phyloP scores from a whole-genome alignment of 2,888 invertebrate genomes.

The Dusona sp. region DNA sequence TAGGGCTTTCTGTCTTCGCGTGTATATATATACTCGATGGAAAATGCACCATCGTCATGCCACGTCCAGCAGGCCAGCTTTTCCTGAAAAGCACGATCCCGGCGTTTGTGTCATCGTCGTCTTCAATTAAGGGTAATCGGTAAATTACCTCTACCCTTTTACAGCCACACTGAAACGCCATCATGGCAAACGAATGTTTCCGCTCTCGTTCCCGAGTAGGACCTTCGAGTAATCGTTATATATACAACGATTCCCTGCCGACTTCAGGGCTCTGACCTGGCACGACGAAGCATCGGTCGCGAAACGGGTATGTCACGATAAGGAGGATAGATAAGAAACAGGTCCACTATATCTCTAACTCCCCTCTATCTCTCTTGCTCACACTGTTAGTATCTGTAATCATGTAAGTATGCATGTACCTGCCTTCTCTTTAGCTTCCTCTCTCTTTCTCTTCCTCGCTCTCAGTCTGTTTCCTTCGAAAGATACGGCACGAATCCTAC shows the following conservation, averaged over 20 bases:
- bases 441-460: neutral
- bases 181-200: slow-evolving; percentile 29
- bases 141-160: slow-evolving; percentile 77
- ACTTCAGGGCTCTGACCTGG: slow-evolving; percentile 1
- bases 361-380: slow-evolving; percentile 11
- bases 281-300: slow-evolving; percentile 11
- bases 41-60: slow-evolving; percentile 13
- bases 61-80: slow-evolving; percentile 53
- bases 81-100: slow-evolving; percentile 71
- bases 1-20: neutral
- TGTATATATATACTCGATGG: neutral
- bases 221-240: slow-evolving; percentile 17
- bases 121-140: slow-evolving; percentile 83
- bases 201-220: neutral
- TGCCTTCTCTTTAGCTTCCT: neutral
- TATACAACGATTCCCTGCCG: slow-evolving; percentile 36
- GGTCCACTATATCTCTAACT: neutral
- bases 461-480: slow-evolving; percentile 46
- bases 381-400: slow-evolving; percentile 8
- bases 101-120: slow-evolving; percentile 79
- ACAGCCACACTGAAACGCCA: slow-evolving; percentile 63
- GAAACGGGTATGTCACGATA: slow-evolving; percentile 29
- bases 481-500: slow-evolving; percentile 82
- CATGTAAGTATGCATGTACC: neutral
- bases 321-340: slow-evolving; percentile 50